A percentile compares a stretch with the other conserved stretches of the same genome.
Conservation (phyloP, 2,888 invertebrate species). For the Brassicogethes aeneus region DNA sequence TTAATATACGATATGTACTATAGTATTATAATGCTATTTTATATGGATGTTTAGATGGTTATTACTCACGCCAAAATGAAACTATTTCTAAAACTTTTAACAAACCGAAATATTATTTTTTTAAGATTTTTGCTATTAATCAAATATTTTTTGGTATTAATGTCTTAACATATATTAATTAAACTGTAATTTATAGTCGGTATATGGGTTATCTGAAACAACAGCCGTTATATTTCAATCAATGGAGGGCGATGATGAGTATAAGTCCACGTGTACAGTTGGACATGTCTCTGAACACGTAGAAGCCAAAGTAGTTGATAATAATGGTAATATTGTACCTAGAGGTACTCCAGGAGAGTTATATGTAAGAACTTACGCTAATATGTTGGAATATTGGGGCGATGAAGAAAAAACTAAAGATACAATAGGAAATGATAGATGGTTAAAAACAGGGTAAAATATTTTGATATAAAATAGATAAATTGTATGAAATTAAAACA, state of each 20-base stretch:
- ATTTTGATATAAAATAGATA: not conserved
- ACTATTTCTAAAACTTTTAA: too few species aligned
- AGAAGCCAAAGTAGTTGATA: conserved; percentile 59
- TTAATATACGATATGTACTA: too few species aligned
- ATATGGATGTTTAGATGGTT: too few species aligned
- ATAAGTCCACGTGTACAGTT: conserved; percentile 43
- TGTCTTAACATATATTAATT: not conserved
- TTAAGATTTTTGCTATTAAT: too few species aligned
- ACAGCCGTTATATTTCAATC: conserved; percentile 49
- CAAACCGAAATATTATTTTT: too few species aligned
- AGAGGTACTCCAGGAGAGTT: conserved; percentile 68
- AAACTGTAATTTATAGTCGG: conserved; percentile 37
- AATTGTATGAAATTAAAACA: too few species aligned
- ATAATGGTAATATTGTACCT: conserved; percentile 55
- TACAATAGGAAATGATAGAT: conserved; percentile 56
- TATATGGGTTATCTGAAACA: conserved; percentile 53
- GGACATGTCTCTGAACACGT: conserved; percentile 48
- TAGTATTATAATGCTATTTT: too few species aligned
- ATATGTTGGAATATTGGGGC: conserved; percentile 77
- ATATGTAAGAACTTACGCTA: conserved; percentile 61
- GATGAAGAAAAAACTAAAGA: conserved; percentile 67
- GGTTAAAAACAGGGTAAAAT: conserved; percentile 70
- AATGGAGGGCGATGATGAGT: conserved; percentile 38
- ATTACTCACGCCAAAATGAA: too few species aligned
- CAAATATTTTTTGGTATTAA: not conserved